Base-by-base conservation (phyloP, 2,113 vertebrate genomes). In the Rattus norvegicus region DNA sequence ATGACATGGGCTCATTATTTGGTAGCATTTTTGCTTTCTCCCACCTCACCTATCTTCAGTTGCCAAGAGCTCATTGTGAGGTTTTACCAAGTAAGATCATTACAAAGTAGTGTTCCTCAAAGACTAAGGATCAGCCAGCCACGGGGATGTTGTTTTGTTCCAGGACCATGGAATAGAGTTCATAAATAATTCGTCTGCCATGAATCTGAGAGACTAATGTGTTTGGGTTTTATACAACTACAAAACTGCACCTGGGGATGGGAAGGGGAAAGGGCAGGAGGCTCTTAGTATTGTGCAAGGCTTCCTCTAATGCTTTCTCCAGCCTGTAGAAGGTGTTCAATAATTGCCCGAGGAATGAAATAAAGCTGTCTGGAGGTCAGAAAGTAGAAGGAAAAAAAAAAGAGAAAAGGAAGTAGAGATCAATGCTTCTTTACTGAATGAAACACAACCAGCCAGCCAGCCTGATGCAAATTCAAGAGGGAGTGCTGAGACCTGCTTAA, bases 171-270 rank as follows among this genome's bases (percentile, higher is more conserved):
- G 49, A 87, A 96, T 28, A 63, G 10, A 33, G 33, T 49, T 69
- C 90, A 93, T 79, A 91, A 95, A 95, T 95, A 90, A 95, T 91
- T 84, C 65, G 89, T 92, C 30, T 54, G 20, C 30, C 14, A 87
- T 86, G 73, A 88, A 17, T 69, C 36, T 73, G 33, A 92, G 91
- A 92, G 81, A 88, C 8, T 26, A 63, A 77, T 93, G 10, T 70
- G 28, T 49, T 92, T 92, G 61, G 20, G 63, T 93, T 97, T 81
- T 20, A 43, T 49, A 69, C 14, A 39, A 22, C 88, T 75, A 79
- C 90, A 30, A 96, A 75, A 86, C 77, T 93, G 1, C 13, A 86
- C 39, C n/a, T 86, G 10, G 63, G 22, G 95, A 80, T 4, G 2
- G 93, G n/a, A 86, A 36, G 11, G 1, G 0, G 1, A 1, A 33